Base-by-base conservation (phyloP, 2,888 invertebrate genomes). In the Stenoptilia bipunctidactyla region DNA sequence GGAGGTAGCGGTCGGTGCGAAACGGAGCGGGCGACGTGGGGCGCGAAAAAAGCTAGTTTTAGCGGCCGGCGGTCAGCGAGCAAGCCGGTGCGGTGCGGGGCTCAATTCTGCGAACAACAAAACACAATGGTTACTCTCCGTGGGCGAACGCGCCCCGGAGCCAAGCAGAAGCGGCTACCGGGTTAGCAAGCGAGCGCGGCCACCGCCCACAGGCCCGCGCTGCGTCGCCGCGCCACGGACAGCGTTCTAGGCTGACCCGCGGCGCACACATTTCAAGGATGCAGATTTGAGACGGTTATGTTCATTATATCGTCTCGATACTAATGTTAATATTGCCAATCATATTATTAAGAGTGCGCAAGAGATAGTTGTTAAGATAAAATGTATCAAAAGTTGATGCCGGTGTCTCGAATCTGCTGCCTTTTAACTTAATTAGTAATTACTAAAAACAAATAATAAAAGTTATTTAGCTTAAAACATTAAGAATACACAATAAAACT, bases 71-170 rank as follows among this genome's bases (percentile, higher is more conserved):
- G 75, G 77, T 75, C 82, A 74, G 80, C 79, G 79, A 76, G 70
- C 70, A 80, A 82, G 80, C 79, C 80, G 83, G 75, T 75, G 77
- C 72, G 75, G 69, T 80, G 82, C 75, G 75, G 82, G 79, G 70
- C 76, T 76, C 80, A 83, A 82, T 73, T 85, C 84, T 85, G 85
- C 76, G 83, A 84, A 85, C 84, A 85, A 85, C 77, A 84, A 85
- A 82, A 82, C 79, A 82, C 79, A 82, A 71, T 66, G 72, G 80
- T 82, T 83, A 82, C 63, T 82, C 77, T 77, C 79, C 75, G 30
- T 10, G 77, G 76, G 73, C 68, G n/a, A n/a, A n/a, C 53, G 59
- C 48, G 68, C 67, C 75, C 79, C 77, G 77, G 77, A 77, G 80
- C 77, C 82, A 80, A 80, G 82, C 82, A 58, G 61, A 80, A 82